Conservation (phyloP, 2,113 vertebrate species). For the Panthera uncia region DNA sequence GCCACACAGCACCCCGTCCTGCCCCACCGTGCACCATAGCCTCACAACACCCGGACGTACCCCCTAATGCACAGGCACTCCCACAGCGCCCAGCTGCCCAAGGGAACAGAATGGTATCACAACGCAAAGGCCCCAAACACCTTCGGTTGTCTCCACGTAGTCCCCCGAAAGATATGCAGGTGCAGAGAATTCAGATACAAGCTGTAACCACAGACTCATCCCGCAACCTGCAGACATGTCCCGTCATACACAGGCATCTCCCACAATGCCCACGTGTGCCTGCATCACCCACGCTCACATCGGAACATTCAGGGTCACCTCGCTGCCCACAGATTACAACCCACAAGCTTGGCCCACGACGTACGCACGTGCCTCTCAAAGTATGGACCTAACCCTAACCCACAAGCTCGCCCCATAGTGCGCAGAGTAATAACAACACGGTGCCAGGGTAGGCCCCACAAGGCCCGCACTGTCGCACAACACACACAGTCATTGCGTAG, state of each 20-base stretch:
- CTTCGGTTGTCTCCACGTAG: neutral
- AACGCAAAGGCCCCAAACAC: neutral
- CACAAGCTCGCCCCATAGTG: neutral
- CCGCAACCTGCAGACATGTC: neutral
- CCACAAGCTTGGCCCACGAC: neutral
- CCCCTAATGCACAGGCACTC: neutral
- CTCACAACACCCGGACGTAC: neutral
- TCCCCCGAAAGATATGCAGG: neutral
- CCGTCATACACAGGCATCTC: neutral
- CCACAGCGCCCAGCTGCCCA: neutral
- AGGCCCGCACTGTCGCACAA: neutral
- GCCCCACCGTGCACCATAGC: neutral
- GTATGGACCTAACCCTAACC: neutral
- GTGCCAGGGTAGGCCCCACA: neutral
- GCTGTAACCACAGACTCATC: neutral
- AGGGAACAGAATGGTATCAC: neutral
- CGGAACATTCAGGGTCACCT: neutral
- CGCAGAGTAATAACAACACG: neutral
- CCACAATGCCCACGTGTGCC: neutral
- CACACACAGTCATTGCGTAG: neutral
- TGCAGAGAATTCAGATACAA: neutral
- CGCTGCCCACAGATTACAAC: neutral
- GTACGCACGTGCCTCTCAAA: neutral
- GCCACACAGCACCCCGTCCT: no score
- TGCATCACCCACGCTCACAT: neutral